phyloP scores from a whole-genome alignment of 2,888 invertebrate genomes.

The Homarus gammarus region DNA sequence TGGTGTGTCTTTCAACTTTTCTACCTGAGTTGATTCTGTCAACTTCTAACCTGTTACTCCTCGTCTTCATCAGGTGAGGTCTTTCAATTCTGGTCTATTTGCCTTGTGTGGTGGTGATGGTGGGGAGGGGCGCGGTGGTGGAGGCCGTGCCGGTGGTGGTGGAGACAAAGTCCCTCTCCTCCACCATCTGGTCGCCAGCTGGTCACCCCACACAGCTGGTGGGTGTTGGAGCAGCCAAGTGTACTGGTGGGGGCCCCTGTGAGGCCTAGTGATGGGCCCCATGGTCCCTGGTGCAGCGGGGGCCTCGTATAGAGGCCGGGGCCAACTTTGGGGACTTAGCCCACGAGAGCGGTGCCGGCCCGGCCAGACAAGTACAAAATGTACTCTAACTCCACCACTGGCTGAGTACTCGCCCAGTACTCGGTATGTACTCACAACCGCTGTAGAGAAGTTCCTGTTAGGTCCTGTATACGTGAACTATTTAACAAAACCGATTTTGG shows the following conservation, averaged over 20 bases:
- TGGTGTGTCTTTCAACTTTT: not conserved
- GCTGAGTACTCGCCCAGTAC: no score
- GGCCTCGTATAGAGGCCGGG: not conserved
- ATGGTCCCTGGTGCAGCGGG: not conserved
- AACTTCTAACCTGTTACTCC: constrained; percentile 27
- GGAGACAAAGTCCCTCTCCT: constrained; percentile 18
- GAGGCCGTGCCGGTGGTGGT: not conserved
- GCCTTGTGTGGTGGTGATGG: not conserved
- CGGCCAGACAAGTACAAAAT: no score
- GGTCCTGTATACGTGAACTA: no score
- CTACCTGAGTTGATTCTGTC: not conserved
- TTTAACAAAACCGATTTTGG: no score
- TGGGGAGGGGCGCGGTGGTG: not conserved
- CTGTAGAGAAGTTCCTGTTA: no score
- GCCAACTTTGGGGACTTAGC: not conserved
- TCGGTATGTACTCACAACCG: no score
- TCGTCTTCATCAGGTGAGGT: constrained; percentile 25
- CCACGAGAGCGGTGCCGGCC: not conserved
- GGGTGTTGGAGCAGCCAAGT: not conserved
- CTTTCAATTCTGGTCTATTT: constrained; percentile 12
- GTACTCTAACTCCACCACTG: no score
- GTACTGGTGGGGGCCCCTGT: not conserved
- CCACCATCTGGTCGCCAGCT: constrained; percentile 30
- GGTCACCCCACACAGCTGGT: constrained; percentile 21
- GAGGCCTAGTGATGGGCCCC: not conserved